Base-by-base conservation (phyloP, 1,140 invertebrate species). In the Drosophila novamexicana region DNA sequence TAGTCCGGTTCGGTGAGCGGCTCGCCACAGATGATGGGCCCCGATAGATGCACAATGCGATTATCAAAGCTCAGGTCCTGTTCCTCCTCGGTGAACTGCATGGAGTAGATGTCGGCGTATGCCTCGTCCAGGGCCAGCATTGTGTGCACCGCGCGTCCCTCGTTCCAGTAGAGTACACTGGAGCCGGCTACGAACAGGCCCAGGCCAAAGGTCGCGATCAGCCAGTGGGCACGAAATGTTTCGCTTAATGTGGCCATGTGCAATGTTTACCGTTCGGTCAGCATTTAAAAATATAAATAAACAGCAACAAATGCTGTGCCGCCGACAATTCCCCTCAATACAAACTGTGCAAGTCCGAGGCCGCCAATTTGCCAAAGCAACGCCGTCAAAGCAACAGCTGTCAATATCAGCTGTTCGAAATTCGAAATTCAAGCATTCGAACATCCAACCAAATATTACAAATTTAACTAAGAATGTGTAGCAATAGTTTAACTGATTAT, bases 1-100 rank as follows among this genome's bases (percentile, higher is more conserved):
- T 97, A 97, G 68, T 96, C 95, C 14, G 95, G 95, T 91, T 98
- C 97, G 7, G 95, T 96, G 64, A 98, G 93, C 1, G 96, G 96
- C 89, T 97, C 96, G n/a, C 95, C 94, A 50, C 97, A 94, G 18
- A 94, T 91, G 14, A 98, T 92, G 16, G 94, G 93, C 0, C 97
- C 97, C 53, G 94, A 94, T 6, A 98, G 93, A 91, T 98, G 96
- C 1, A 98, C 94, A 39, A 98, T 94, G 74, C 94, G 94, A 0
- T 95, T 95, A 91, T 97, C 95, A 81, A 96, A 96, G 66, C 95
- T 94, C 5, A 94, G 81, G 16, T 94, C 93, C 18, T 95, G 79
- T 37, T 88, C 83, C 8, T 93, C 93, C 50, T 94, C 93, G 77
- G 93, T 93, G 12, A 93, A 93, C 67, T 94, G 93, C 3, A 95